Conservation (phyloP, 2,888 invertebrate species). For the Drosophila picticornis region DNA sequence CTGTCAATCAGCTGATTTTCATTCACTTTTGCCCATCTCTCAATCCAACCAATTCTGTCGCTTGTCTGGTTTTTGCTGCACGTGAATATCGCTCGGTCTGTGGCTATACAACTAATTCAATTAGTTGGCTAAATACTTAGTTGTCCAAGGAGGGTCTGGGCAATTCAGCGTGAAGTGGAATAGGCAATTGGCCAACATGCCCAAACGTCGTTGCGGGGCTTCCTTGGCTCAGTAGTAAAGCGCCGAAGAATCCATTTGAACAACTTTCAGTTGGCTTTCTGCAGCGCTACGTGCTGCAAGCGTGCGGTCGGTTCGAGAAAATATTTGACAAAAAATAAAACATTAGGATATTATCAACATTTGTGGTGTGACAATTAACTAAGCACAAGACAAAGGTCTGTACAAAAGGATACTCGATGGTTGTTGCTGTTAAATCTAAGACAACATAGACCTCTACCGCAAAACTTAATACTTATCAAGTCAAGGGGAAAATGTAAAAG, state of each 20-base stretch:
- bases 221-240: conserved; percentile 59
- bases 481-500: not conserved
- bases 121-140: conserved; percentile 65
- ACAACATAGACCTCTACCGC: not conserved
- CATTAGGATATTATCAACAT: conserved; percentile 39
- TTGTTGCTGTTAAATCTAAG: conserved; percentile 5
- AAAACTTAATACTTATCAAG: not conserved
- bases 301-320: conserved; percentile 65
- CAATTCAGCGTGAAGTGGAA: conserved; percentile 33
- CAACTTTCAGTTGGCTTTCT: conserved; percentile 79
- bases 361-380: conserved; percentile 10
- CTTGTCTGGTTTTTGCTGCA: conserved; percentile 40
- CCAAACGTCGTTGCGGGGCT: conserved; percentile 57
- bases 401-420: conserved; percentile 32
- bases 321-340: conserved; percentile 3
- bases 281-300: conserved; percentile 78
- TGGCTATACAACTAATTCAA: conserved; percentile 60
- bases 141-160: conserved; percentile 65
- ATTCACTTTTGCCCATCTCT: conserved; percentile 31
- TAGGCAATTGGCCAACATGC: conserved; percentile 37
- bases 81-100: conserved; percentile 59
- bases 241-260: conserved; percentile 55
- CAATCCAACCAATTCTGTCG: conserved; percentile 1
- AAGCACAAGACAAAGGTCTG: conserved; percentile 45
- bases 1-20: conserved; percentile 72